Base-by-base conservation (phyloP, 2,113 vertebrate species). In the Poicephalus gulielmi region DNA sequence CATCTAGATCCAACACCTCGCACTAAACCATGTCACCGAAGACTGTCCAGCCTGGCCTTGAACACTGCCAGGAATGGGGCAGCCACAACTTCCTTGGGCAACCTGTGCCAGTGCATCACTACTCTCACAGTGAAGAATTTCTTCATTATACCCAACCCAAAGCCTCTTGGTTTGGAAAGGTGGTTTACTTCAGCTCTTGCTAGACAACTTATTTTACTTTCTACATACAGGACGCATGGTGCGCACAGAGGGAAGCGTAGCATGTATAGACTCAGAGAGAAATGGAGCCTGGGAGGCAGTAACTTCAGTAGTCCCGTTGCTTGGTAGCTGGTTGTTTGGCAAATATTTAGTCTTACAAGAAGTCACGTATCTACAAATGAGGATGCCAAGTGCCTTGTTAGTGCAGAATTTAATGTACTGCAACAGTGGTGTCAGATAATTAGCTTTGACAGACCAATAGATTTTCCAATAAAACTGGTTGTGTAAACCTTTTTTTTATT, bases 401-500 rank as follows among this genome's bases (percentile, higher is more conserved):
- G 92, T 91, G 83, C 79, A 93, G 91, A 96, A 83, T 95, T 96
- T 95, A 95, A 95, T 94, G 87, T 94, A 82, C 83, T 94, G 92
- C 79, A 94, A 75, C 55, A 69, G 59, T 86, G 53, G 71, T 94
- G 90, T 87, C 93, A 93, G 71, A 75, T 95, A 96, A 97, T 97
- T 94, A 96, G 64, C 68, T 89, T 89, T 90, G 95, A 96, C 90
- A 95, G 68, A 88, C 75, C 92, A 80, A 86, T 94, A 93, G 94
- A 90, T 92, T 96, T 97, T 95, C 60, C 92, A 89, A 79, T 94
- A 91, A 90, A 89, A 75, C 37, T 64, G 79, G 88, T 89, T 6
- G 1, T 68, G 43, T 73, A 94, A 82, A 80, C 43, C 23, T 70
- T 62, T 60, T 64, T 33, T 33, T 44, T 9, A 70, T 67, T 73